These are phyloP conservation scores for Ochropleura plecta DNA, from an alignment of 2,888 invertebrate genomes.

Conservation along the genomic window DNA sequence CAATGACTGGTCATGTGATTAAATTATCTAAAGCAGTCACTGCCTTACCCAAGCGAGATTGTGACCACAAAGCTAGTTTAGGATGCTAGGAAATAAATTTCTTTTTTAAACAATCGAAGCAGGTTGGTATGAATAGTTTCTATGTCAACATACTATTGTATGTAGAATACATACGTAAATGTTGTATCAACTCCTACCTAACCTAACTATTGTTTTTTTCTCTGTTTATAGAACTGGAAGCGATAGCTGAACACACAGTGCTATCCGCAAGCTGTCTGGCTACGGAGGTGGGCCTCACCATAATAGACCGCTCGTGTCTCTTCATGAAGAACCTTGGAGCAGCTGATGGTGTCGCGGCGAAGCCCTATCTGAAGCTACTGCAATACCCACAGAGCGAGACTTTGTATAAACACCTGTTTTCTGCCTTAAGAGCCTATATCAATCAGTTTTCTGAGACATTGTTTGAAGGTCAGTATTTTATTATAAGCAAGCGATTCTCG, in stretches of 20 bases:
- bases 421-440: constrained; percentile 97
- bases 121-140: too few relatives aligned
- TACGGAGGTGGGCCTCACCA: constrained; percentile 96
- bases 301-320: constrained; percentile 96
- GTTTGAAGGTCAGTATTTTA: constrained; percentile 92
- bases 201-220: neutral
- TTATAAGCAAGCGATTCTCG: neutral
- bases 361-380: constrained; percentile 96
- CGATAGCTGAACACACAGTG: constrained; percentile 85
- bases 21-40: too few relatives aligned
- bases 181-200: too few relatives aligned
- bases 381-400: constrained; percentile 97
- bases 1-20: too few relatives aligned
- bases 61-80: too few relatives aligned
- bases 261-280: constrained; percentile 91
- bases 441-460: constrained; percentile 96
- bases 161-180: too few relatives aligned
- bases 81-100: too few relatives aligned
- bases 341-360: constrained; percentile 95
- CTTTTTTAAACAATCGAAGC: too few relatives aligned
- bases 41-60: too few relatives aligned
- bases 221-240: constrained; percentile 80
- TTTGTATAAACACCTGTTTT: constrained; percentile 97
- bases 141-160: too few relatives aligned
- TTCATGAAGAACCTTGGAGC: constrained; percentile 95